Percentiles rank a stretch among this genome's conserved stretches.
Evolutionary conservation across 2,113 vertebrate species (phyloP).

Genomic region (Passer domesticus): DNA sequence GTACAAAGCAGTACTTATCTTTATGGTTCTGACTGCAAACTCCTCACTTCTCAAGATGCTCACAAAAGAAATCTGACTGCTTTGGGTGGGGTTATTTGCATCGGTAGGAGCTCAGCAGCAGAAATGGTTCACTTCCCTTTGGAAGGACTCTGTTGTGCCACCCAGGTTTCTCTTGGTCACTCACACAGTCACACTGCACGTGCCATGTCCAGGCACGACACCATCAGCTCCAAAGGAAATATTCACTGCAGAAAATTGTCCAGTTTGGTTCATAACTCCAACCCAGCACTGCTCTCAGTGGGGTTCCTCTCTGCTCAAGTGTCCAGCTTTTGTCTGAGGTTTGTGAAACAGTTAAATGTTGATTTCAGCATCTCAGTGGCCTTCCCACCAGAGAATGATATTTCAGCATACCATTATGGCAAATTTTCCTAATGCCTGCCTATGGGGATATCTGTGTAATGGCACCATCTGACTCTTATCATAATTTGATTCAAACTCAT

Average conservation of each 20-base stretch:
- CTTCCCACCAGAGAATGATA: slow-evolving; percentile 53
- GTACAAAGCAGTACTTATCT: not conserved
- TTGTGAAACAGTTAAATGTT: slow-evolving; percentile 54
- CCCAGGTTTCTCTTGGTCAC: not conserved
- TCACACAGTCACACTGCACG: accelerated
- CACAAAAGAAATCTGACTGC: not conserved
- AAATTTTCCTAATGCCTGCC: slow-evolving; percentile 72
- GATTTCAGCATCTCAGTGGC: slow-evolving; percentile 28
- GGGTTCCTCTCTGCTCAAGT: not conserved
- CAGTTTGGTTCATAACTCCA: not conserved
- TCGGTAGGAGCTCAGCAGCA: not conserved
- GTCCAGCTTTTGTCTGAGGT: not conserved
- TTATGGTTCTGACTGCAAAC: not conserved
- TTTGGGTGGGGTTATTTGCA: not conserved
- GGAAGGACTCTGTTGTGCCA: not conserved
- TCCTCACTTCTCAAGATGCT: not conserved
- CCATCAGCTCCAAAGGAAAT: not conserved
- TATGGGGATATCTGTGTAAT: slow-evolving; percentile 69
- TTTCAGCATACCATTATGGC: slow-evolving; percentile 57
- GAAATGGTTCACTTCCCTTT: not conserved
- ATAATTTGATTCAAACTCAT: slow-evolving; percentile 79
- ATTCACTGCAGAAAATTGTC: not conserved
- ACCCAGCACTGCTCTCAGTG: not conserved
- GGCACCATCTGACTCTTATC: slow-evolving; percentile 76
- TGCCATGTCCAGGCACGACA: accelerated